Evolutionary conservation across 2,113 vertebrate genomes (phyloP), one percentile per base, ranked within the genome.

Genomic region (Neogale vison): DNA sequence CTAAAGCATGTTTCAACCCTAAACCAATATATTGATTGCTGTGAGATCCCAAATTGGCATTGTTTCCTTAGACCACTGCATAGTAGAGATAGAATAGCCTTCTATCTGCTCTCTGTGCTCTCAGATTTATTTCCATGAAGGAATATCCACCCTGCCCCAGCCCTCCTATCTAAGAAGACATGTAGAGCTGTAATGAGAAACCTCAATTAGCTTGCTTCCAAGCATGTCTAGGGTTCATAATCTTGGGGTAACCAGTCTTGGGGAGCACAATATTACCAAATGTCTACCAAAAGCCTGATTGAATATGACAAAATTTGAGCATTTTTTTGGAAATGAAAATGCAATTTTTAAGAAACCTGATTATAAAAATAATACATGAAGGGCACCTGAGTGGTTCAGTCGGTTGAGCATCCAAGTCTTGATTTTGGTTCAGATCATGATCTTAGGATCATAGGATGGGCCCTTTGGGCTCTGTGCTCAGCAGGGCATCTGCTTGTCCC

Each of bases 261-360:
- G 74, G 39, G 42, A 45, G 21, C 3, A 59, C 34, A 20, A 7
- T 47, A 10, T 34, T 87, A 47, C 47, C 47, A 67, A 52, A 52
- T 26, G 47, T 69, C 39, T 76, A 59, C n/a, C 21, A 50, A 81
- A 93, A 93, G 10, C 52, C 3, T 67, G 11, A 1, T 42, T 59
- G 47, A 42, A 23, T 31, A 31, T 61, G 81, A 72, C 11, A 74
- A 42, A 36, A 50, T 90, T 82, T 50, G 2, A 72, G 29, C 74
- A 81, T 47, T 47, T 8, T 67, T 95, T 90, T 81, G 71, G 39
- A 61, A 87, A 76, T 76, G 26, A 86, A 95, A 93, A 87, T 77
- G 17, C 4, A 89, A 34, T 7, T 31, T 72, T 61, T 34, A 42
- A 90, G n/a, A 65, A n/a, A 72, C 21, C 15, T 34, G 39, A 47